Percentiles rank a stretch among this genome's conserved stretches.
Conservation (phyloP, 2,113 vertebrate genomes). For the Egretta garzetta region DNA sequence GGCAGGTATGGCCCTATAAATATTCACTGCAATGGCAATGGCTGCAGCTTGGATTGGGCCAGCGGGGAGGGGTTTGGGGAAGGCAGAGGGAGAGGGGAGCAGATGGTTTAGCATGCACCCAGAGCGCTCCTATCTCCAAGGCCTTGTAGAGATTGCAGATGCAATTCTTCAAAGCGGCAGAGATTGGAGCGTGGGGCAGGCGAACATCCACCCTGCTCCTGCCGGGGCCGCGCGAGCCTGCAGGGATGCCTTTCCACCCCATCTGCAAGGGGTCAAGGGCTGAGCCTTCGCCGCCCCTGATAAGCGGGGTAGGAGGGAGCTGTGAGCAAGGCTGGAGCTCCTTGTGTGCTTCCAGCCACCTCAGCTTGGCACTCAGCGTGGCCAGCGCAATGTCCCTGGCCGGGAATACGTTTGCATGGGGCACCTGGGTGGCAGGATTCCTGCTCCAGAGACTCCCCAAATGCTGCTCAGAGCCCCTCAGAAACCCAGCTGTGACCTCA, state of each 20-base stretch:
- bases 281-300: neutral
- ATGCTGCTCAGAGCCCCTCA: neutral
- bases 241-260: neutral
- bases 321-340: neutral
- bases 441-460: neutral
- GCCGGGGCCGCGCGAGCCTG: accelerated
- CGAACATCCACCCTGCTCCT: neutral
- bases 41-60: neutral
- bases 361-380: accelerated
- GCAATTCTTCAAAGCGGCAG: conserved; percentile 1
- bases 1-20: neutral
- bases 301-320: conserved; percentile 18
- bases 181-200: neutral
- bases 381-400: neutral
- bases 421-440: neutral
- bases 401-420: neutral
- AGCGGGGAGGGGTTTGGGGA: neutral
- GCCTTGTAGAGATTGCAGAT: conserved; percentile 34
- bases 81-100: neutral
- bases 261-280: conserved; percentile 39
- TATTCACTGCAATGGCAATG: neutral
- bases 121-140: conserved; percentile 4
- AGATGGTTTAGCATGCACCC: neutral
- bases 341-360: neutral
- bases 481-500: neutral